These are phyloP conservation scores for Drosophila truncata DNA, from an alignment of 1,140 invertebrate species.

Conservation along the genomic window DNA sequence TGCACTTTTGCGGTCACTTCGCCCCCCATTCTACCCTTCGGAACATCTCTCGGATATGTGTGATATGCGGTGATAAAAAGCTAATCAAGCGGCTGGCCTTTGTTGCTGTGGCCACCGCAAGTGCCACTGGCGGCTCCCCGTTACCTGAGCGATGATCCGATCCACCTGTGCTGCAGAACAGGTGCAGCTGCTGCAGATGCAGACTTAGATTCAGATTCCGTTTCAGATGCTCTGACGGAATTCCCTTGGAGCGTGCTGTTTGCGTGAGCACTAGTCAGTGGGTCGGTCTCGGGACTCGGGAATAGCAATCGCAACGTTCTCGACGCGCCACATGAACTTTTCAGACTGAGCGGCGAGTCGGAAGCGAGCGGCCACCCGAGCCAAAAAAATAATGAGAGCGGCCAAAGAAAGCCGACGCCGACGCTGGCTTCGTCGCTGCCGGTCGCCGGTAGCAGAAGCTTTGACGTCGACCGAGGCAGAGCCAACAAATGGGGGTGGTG, in stretches of 20 bases:
- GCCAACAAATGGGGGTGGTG: constrained; percentile 1
- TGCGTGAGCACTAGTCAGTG: constrained; percentile 33
- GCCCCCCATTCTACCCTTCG: neutral
- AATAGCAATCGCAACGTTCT: constrained; percentile 68
- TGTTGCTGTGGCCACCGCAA: constrained; percentile 14
- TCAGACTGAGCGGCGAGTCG: constrained; percentile 66
- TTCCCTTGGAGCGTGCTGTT: constrained; percentile 37
- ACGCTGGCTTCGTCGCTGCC: constrained; percentile 19
- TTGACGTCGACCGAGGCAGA: constrained; percentile 13
- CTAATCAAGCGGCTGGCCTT: constrained; percentile 33
- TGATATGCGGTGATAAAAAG: constrained; percentile 40
- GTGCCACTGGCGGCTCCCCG: constrained; percentile 10
- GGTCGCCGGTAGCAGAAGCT: constrained; percentile 56
- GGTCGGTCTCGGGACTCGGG: constrained; percentile 25
- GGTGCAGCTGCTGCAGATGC: constrained; percentile 33
- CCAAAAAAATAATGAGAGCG: constrained; percentile 45
- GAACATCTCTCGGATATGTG: constrained; percentile 11
- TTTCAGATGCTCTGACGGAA: constrained; percentile 51
- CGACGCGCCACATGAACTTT: constrained; percentile 76
- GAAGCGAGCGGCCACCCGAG: constrained; percentile 49
- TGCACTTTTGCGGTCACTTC: constrained; percentile 44
- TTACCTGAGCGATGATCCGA: constrained; percentile 30
- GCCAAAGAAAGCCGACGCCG: constrained; percentile 51
- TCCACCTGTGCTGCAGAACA: constrained; percentile 30
- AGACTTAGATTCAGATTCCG: constrained; percentile 34